Percentiles rank a stretch among this genome's conserved stretches.
Evolutionary conservation across 2,113 vertebrate species (phyloP).

Genomic region (Lagenorhynchus albirostris): DNA sequence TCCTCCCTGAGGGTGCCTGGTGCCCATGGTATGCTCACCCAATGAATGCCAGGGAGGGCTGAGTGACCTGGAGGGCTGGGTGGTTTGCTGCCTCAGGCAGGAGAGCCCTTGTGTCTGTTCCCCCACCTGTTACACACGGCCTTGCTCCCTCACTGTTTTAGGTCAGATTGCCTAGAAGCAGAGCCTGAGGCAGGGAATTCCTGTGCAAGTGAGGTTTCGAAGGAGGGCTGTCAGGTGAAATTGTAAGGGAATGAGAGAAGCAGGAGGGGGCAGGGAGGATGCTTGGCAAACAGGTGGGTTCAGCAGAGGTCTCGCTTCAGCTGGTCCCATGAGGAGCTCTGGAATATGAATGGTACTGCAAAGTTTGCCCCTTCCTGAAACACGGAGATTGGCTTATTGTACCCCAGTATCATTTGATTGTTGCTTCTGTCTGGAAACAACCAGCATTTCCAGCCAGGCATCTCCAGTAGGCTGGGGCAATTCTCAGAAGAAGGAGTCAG

Average conservation of each 20-base stretch:
- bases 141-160: fast-evolving
- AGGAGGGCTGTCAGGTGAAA: neutral
- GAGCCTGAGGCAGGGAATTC: neutral
- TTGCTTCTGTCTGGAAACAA: neutral
- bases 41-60: neutral
- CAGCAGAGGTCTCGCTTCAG: fast-evolving
- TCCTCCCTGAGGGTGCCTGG: neutral
- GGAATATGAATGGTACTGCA: neutral
- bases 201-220: neutral
- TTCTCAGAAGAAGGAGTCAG: neutral
- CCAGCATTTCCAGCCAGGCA: neutral
- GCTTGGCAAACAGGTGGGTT: neutral
- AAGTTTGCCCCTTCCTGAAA: neutral
- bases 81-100: neutral
- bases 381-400: neutral
- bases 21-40: neutral
- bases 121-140: neutral
- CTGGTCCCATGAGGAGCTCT: neutral
- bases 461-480: neutral
- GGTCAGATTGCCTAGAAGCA: neutral
- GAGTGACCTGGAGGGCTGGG: neutral
- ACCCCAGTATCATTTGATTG: neutral
- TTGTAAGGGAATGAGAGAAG: neutral
- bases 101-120: neutral
- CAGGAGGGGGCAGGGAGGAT: neutral